These are phyloP conservation scores for Falco biarmicus DNA, from an alignment of 2,797 vertebrate species.

Conservation along the genomic window DNA sequence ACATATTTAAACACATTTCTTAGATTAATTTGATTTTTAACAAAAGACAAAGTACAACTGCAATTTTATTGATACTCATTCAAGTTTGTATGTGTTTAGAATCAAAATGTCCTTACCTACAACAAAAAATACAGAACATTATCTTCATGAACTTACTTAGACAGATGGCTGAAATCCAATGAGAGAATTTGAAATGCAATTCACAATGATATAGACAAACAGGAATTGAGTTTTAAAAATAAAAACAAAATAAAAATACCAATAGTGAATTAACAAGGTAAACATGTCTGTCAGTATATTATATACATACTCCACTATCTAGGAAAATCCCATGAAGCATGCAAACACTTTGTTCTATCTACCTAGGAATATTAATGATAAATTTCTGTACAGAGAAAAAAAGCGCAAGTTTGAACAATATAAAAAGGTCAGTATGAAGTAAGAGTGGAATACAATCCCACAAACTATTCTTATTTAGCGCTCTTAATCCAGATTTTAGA, in stretches of 20 bases:
- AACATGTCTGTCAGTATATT: not conserved
- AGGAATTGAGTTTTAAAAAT: not conserved
- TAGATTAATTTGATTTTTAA: not conserved
- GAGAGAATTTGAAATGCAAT: not conserved
- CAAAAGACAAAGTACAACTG: not conserved
- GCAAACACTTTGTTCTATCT: not conserved
- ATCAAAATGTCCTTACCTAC: not conserved
- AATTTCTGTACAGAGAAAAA: not conserved
- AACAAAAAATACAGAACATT: not conserved
- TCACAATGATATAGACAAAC: not conserved
- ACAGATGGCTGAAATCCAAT: not conserved
- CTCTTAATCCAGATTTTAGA: not conserved
- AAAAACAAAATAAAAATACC: not conserved
- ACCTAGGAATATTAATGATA: not conserved
- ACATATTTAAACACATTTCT: not conserved
- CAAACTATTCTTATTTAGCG: not conserved
- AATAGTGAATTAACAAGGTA: not conserved
- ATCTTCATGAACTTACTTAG: not conserved
- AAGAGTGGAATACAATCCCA: not conserved
- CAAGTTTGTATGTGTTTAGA: not conserved
- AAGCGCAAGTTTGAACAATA: not conserved
- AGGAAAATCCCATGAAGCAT: not conserved
- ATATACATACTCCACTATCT: not conserved
- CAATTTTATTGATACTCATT: not conserved
- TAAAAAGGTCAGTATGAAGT: not conserved